Conservation (phyloP, 2,797 vertebrate species). For the Notamacropus eugenii region DNA sequence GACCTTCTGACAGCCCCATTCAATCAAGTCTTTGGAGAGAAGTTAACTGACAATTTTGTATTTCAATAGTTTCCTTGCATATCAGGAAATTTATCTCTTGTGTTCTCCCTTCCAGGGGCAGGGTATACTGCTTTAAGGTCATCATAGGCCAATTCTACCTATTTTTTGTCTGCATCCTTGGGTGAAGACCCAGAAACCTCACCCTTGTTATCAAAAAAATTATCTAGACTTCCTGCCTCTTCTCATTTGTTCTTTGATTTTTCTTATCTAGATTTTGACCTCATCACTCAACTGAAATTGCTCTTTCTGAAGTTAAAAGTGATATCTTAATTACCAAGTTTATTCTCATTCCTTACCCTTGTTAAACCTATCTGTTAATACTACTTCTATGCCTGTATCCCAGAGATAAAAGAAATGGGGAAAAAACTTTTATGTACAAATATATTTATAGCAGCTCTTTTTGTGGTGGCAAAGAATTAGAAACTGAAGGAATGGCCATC, state of each 20-base stretch:
- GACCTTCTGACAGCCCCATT: background rate
- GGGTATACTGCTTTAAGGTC: background rate
- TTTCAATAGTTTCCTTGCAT: constrained; percentile 8
- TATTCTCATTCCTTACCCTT: background rate
- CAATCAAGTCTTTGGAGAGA: constrained; percentile 4
- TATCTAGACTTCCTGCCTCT: background rate
- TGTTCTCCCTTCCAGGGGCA: background rate
- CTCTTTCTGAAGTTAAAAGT: background rate
- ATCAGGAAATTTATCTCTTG: background rate
- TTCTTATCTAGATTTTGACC: background rate
- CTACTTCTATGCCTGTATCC: too few relatives aligned
- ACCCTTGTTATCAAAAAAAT: background rate
- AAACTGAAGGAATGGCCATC: background rate
- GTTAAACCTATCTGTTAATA: background rate
- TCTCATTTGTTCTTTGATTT: background rate
- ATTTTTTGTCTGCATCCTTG: background rate
- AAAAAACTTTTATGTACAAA: background rate
- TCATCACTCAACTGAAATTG: background rate
- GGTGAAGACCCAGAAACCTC: background rate
- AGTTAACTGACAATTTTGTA: background rate
- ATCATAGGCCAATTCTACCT: background rate
- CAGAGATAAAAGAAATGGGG: background rate
- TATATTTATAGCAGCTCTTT: background rate
- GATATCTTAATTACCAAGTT: background rate
- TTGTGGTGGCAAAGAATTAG: background rate